Evolutionary conservation across 2,797 vertebrate genomes (phyloP), one percentile per base, ranked within the genome.

Genomic region (Enteromius fasciolatus): DNA sequence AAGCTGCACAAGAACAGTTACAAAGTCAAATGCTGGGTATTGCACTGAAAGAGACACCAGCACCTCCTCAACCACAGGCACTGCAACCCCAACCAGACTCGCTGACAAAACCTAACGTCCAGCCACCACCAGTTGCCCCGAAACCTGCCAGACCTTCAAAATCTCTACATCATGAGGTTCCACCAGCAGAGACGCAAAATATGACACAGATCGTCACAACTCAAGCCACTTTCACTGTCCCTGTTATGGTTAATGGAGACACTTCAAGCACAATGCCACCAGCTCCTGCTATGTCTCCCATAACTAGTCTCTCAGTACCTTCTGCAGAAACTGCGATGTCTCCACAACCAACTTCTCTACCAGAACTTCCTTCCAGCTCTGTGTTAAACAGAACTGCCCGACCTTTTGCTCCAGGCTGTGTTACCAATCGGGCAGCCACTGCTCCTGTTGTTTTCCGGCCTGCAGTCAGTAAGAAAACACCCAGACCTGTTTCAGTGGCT

Each of bases 401-500:
- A 80, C 98, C 98, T 64, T 99, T 99, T 86, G 97, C 96, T 70
- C 97, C 96, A 7, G 98, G 97, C 14, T 95, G 96, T 74, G 94
- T 95, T 84, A 96, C 92, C 48, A 95, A 96, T 87, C 91, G 96
- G 57, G 86, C 97, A 69, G 90, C 95, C 41, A 98, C 98, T 54
- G 96, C 96, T 46, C 97, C 98, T 0, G 97, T 99, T 66, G 88
- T 95, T 28, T 99, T 99, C 89, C 93, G 94, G 67, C 97, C 97
- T 23, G 64, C 90, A 44, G 89, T 94, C 36, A 92, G 95, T 80
- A 98, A 96, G 90, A 96, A 92, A 67, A 7, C 82, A 57, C 92
- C 92, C 83, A 91, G 93, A 66, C 93, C 92, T 28, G 82, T 88
- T 39, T 96, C 97, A 79, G 91, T 88, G 75, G 86, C 91, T 61